Conservation (phyloP, 1,140 invertebrate species). For the Linepithema humile region DNA sequence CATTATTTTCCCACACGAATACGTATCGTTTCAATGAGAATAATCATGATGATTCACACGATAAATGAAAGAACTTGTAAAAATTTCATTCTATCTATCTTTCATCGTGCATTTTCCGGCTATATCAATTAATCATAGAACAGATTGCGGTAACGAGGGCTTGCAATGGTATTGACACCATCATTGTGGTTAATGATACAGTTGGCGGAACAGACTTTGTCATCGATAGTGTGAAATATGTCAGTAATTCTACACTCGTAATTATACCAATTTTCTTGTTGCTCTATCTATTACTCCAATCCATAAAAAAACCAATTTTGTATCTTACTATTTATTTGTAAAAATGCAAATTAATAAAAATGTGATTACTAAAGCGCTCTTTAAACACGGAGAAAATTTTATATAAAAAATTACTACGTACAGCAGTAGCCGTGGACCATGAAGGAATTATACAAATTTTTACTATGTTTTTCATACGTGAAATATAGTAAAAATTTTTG, state of each 20-base stretch:
- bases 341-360: too few relatives aligned
- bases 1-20: neutral
- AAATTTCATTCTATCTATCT: slow-evolving; percentile 14
- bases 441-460: too few relatives aligned
- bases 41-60: neutral
- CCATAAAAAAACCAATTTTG: too few relatives aligned
- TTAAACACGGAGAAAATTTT: too few relatives aligned
- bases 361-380: too few relatives aligned
- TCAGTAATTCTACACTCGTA: neutral
- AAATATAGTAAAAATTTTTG: too few relatives aligned
- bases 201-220: slow-evolving; percentile 8
- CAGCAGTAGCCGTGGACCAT: too few relatives aligned
- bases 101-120: slow-evolving; percentile 14
- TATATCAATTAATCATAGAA: slow-evolving; percentile 34
- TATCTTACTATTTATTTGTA: too few relatives aligned
- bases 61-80: neutral
- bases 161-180: slow-evolving; percentile 31
- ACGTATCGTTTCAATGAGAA: neutral
- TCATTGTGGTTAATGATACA: slow-evolving; percentile 22
- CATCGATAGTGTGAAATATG: slow-evolving; percentile 23
- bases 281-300: neutral
- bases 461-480: too few relatives aligned
- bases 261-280: neutral
- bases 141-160: neutral
- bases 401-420: too few relatives aligned